Evolutionary conservation across 2,113 vertebrate species (phyloP).

Genomic region (Stigmatopora nigra): DNA sequence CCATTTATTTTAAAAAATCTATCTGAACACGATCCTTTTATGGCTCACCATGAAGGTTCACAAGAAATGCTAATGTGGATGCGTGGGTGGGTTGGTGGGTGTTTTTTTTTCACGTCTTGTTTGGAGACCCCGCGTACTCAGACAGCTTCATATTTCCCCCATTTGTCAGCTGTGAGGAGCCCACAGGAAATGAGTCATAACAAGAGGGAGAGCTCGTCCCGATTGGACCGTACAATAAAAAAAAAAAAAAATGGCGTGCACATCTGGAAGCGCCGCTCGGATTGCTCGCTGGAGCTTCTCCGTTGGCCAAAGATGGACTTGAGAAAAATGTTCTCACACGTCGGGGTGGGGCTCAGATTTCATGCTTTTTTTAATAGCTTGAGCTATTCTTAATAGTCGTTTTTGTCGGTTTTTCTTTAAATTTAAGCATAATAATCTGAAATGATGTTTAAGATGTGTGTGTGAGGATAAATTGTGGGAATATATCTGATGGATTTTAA

Average conservation of each 20-base stretch:
- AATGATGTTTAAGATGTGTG: too few species aligned
- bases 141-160: slow-evolving; percentile 62
- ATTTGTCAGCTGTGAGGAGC: slow-evolving; percentile 53
- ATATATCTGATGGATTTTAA: too few species aligned
- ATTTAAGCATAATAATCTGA: too few species aligned
- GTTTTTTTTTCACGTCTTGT: too few species aligned
- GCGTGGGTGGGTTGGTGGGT: neutral
- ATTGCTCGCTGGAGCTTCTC: slow-evolving; percentile 46
- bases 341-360: neutral
- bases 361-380: neutral
- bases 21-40: neutral
- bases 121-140: slow-evolving; percentile 16
- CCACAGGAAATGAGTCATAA: slow-evolving; percentile 56
- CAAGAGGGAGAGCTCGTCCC: slow-evolving; percentile 41
- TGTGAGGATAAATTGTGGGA: too few species aligned
- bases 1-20: too few species aligned
- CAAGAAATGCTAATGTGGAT: neutral
- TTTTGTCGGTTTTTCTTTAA: neutral
- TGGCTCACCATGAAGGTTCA: neutral
- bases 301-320: slow-evolving; percentile 20
- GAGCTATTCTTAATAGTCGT: neutral
- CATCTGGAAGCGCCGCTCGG: slow-evolving; percentile 57
- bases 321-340: slow-evolving; percentile 11
- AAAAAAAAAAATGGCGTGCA: slow-evolving; percentile 11
- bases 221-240: slow-evolving; percentile 30